Evolutionary conservation across 2,888 invertebrate genomes (phyloP), one percentile per base, ranked within the genome.

Genomic region (Pristionchus mayeri): DNA sequence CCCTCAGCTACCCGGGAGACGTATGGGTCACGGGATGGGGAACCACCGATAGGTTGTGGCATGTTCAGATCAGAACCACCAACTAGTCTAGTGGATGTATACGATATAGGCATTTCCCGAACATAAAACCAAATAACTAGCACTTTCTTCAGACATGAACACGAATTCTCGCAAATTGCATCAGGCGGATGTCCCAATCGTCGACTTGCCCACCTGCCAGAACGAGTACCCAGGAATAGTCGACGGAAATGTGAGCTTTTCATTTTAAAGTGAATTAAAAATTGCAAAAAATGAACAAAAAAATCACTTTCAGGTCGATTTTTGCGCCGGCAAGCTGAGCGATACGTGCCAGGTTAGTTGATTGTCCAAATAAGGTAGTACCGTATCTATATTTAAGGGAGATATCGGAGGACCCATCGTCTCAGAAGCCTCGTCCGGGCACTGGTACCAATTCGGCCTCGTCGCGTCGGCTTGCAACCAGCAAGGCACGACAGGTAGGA

Each of bases 11-110:
- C n/a, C 76, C 82, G 21, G 84, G 63, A 34, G 52, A 57, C 0
- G 84, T 84, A 27, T 86, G 76, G 81, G 71, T 54, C 24, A 87
- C 87, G n/a, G 87, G 87, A 82, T 87, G 87, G 87, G 87, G 87
- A 50, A 54, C 80, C 34, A 86, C 86, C 37, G 54, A 52, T 11
- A 50, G 85, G 79, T 3, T 6, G 71, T 40, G n/a, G n/a, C n/a
- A n/a, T n/a, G n/a, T n/a, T n/a, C n/a, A n/a, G n/a, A n/a, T n/a
- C n/a, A n/a, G n/a, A n/a, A n/a, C n/a, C n/a, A n/a, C n/a, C n/a
- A n/a, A n/a, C n/a, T n/a, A n/a, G n/a, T n/a, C n/a, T n/a, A 4
- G 30, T 2, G 37, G 37, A 3, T 7, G 21, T 3, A 16, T 37
- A 18, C 37, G 18, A 67, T 27, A 3, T 16, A n/a, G 63, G 37